A percentile compares a stretch with the other conserved stretches of the same genome.
Conservation (phyloP, 2,113 vertebrate species). For the Nyctibius bracteatus region DNA sequence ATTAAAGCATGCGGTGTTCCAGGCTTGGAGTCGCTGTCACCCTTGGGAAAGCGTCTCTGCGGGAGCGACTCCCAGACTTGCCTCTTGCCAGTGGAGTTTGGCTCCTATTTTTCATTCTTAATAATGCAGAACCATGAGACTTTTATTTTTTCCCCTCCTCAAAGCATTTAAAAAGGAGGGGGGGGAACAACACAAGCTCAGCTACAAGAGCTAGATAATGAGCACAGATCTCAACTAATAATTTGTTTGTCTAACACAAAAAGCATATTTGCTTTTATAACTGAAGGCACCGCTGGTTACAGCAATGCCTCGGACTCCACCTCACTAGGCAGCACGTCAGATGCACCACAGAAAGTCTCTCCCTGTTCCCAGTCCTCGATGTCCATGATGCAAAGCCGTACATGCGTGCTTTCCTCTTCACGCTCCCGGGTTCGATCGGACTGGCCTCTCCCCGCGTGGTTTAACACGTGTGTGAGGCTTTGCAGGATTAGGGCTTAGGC, state of each 20-base stretch:
- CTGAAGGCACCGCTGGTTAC: neutral
- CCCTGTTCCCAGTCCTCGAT: neutral
- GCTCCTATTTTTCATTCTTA: conserved; percentile 30
- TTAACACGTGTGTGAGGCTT: neutral
- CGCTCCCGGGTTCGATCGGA: neutral
- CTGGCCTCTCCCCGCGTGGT: neutral
- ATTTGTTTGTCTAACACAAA: conserved; percentile 24
- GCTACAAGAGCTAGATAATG: conserved; percentile 3
- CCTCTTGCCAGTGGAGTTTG: neutral
- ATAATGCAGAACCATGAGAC: neutral
- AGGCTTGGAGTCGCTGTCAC: neutral
- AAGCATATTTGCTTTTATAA: neutral
- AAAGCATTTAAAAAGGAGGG: neutral
- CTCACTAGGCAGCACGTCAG: neutral
- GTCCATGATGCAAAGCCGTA: neutral
- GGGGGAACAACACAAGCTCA: neutral
- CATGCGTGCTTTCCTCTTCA: neutral
- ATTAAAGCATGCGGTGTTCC: neutral
- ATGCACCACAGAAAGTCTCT: neutral
- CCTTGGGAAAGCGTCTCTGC: neutral
- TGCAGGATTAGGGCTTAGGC: neutral
- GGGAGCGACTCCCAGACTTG: neutral
- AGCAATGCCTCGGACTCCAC: neutral
- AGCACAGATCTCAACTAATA: neutral
- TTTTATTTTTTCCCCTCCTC: neutral